Percentiles rank a stretch among this genome's conserved stretches.
Conservation (phyloP, 1,140 invertebrate genomes). For the Dufourea novaeangliae region DNA sequence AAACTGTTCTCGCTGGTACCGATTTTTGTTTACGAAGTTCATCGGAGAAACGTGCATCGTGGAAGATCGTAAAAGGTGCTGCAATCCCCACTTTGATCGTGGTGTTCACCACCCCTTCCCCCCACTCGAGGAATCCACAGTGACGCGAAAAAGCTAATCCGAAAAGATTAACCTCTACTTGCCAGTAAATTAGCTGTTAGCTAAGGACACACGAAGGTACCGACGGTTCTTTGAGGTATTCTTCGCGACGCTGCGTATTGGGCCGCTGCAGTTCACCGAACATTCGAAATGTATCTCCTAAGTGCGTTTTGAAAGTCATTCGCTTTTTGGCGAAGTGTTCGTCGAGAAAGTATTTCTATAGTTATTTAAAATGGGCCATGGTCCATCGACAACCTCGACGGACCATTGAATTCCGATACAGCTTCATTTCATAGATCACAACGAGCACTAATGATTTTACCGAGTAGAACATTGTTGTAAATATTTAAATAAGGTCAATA, state of each 20-base stretch:
- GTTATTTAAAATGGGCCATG: too few species aligned
- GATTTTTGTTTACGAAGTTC: not conserved
- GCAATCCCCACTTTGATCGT: slow-evolving; percentile 12
- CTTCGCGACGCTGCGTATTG: not conserved
- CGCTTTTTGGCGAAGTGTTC: not conserved
- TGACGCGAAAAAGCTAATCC: slow-evolving; percentile 39
- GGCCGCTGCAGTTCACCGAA: not conserved
- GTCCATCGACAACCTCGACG: too few species aligned
- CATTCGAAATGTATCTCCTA: not conserved
- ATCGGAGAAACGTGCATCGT: not conserved
- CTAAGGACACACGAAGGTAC: not conserved
- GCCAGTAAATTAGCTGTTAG: slow-evolving; percentile 30
- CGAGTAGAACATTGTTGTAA: not conserved
- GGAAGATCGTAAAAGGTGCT: slow-evolving; percentile 30
- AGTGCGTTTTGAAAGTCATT: not conserved
- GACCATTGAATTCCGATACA: not conserved
- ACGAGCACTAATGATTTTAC: not conserved
- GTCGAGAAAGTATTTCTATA: too few species aligned
- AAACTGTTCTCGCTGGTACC: slow-evolving; percentile 1
- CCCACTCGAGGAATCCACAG: not conserved
- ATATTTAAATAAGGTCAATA: not conserved
- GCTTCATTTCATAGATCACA: too few species aligned
- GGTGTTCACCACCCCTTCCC: too few species aligned
- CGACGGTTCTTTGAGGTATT: not conserved
- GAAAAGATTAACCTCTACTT: slow-evolving; percentile 33